phyloP scores from a whole-genome alignment of 2,113 vertebrate species.

The Laticauda laticaudata region DNA sequence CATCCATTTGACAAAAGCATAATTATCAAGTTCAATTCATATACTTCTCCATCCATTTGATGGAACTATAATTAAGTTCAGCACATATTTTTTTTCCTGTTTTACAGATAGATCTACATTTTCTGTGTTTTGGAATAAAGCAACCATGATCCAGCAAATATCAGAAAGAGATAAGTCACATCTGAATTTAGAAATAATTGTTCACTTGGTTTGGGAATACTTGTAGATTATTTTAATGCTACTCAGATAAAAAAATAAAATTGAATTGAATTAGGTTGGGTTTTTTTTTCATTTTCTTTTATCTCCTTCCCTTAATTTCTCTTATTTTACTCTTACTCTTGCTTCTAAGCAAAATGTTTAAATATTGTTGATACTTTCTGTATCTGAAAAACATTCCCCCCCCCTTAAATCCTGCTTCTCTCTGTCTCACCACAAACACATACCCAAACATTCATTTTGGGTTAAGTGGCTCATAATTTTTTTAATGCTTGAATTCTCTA shows the following conservation, averaged over 20 bases:
- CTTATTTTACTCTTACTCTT: background rate
- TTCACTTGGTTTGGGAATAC: background rate
- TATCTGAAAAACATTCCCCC: background rate
- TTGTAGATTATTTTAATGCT: background rate
- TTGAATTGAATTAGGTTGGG: background rate
- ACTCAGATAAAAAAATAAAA: background rate
- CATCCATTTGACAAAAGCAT: background rate
- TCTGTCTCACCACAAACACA: background rate
- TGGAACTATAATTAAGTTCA: background rate
- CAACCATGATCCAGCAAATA: background rate
- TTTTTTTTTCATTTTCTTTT: background rate
- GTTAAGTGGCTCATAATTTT: background rate
- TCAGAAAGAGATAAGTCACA: background rate
- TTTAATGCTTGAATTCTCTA: background rate
- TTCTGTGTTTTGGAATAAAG: background rate
- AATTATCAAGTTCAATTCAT: background rate
- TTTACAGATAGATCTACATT: background rate
- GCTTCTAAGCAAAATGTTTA: background rate
- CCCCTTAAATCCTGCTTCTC: background rate
- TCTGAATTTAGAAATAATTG: background rate
- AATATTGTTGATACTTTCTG: background rate
- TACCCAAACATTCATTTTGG: background rate
- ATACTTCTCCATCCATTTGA: background rate
- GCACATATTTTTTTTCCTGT: background rate
- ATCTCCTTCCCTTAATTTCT: background rate